These are phyloP conservation scores for Trematocara marginatum DNA, from an alignment of 2,113 vertebrate genomes.

Conservation along the genomic window DNA sequence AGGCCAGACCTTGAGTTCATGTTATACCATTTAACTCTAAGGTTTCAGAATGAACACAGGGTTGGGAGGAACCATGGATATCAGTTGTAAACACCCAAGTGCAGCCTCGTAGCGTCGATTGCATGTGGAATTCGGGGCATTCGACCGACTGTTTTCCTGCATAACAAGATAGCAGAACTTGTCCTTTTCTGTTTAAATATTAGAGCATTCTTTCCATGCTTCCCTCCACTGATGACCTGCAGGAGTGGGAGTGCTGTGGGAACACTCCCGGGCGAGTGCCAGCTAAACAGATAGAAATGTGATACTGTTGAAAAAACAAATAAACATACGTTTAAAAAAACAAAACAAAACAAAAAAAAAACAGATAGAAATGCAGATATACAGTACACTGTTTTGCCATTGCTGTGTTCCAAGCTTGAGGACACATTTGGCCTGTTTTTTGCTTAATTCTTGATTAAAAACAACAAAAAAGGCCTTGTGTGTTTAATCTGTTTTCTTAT, in stretches of 20 bases:
- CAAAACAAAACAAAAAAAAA: too few relatives aligned
- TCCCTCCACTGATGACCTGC: constrained; percentile 54
- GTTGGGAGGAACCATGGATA: constrained; percentile 16
- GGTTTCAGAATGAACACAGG: constrained; percentile 18
- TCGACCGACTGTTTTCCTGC: constrained; percentile 67
- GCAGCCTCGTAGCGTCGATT: constrained; percentile 78
- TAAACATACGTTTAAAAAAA: too few relatives aligned
- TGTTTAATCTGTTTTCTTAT: background rate
- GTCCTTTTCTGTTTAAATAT: constrained; percentile 73
- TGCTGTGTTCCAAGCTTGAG: background rate
- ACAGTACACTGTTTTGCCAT: constrained; percentile 3
- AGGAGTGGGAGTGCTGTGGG: constrained; percentile 61
- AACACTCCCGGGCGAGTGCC: constrained; percentile 57
- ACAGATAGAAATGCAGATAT: constrained; percentile 33
- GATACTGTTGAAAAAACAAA: too few relatives aligned
- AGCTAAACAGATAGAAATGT: constrained; percentile 44
- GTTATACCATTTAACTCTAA: constrained; percentile 18
- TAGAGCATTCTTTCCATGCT: constrained; percentile 73
- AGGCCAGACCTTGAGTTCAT: constrained; percentile 14
- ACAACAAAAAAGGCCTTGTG: background rate
- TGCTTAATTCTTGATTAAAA: background rate
- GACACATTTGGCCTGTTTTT: constrained; percentile 19
- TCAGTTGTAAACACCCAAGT: constrained; percentile 39
- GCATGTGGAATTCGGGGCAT: constrained; percentile 81
- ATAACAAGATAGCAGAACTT: constrained; percentile 72